Percentiles rank a stretch among this genome's conserved stretches.
Evolutionary conservation across 2,888 invertebrate genomes (phyloP).

Genomic region (Chrysolina americana): DNA sequence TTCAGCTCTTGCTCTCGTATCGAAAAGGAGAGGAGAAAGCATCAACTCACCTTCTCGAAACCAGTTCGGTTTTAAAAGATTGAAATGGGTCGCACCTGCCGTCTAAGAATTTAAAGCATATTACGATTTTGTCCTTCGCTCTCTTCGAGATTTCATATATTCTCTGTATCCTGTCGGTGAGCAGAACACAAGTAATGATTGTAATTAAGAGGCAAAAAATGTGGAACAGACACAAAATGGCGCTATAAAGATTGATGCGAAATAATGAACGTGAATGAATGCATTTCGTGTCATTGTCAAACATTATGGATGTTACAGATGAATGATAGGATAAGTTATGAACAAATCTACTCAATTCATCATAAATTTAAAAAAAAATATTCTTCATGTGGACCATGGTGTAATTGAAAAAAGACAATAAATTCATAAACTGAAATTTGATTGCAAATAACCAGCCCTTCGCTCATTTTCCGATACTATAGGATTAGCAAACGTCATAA

Average conservation of each 20-base stretch:
- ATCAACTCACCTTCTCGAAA: conserved; percentile 39
- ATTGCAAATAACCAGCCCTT: too few species aligned
- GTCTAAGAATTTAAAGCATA: conserved; percentile 56
- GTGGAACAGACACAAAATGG: not conserved
- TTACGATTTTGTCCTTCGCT: conserved; percentile 41
- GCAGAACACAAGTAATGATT: conserved; percentile 25
- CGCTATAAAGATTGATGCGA: conserved; percentile 2
- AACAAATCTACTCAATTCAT: too few species aligned
- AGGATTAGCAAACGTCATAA: too few species aligned
- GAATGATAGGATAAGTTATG: not conserved
- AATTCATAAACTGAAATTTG: too few species aligned
- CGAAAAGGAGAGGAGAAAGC: conserved; percentile 38
- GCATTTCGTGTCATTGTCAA: not conserved
- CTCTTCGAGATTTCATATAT: conserved; percentile 43
- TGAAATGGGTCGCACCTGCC: conserved; percentile 63
- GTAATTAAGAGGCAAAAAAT: conserved; percentile 26
- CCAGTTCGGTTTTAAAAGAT: conserved; percentile 50
- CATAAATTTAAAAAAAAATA: too few species aligned
- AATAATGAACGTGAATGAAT: not conserved
- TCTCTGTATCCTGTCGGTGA: conserved; percentile 41
- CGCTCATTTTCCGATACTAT: too few species aligned
- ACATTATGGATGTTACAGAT: not conserved
- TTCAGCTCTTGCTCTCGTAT: not conserved
- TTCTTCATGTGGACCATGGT: too few species aligned
- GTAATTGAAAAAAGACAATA: too few species aligned